These are phyloP conservation scores for Sericinus montela DNA, from an alignment of 2,888 invertebrate genomes.

Conservation along the genomic window DNA sequence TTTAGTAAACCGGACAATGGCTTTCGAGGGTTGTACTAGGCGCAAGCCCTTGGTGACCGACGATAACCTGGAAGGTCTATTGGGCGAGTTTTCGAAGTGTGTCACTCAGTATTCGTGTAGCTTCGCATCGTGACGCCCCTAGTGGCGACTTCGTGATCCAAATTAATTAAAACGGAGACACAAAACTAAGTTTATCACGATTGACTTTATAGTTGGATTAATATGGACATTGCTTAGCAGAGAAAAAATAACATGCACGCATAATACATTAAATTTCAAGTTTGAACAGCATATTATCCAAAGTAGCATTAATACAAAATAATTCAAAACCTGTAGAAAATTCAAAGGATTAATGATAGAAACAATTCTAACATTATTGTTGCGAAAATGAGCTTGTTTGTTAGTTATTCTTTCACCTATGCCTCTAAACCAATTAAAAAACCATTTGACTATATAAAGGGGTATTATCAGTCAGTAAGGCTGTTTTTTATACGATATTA, in stretches of 20 bases:
- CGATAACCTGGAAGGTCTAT: constrained; percentile 59
- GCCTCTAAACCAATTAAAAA: too few species aligned
- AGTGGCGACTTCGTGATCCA: constrained; percentile 78
- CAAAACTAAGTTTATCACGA: constrained; percentile 75
- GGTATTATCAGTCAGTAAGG: too few species aligned
- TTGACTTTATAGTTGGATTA: constrained; percentile 49
- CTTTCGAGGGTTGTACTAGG: constrained; percentile 17
- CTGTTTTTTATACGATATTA: too few species aligned
- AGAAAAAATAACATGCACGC: neutral
- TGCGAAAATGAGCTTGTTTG: too few species aligned
- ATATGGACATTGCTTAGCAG: constrained; percentile 45
- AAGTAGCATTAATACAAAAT: too few species aligned
- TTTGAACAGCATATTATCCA: too few species aligned
- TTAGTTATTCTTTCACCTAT: too few species aligned
- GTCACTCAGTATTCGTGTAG: constrained; percentile 63
- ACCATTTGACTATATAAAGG: too few species aligned
- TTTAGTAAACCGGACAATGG: constrained; percentile 37
- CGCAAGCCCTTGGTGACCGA: constrained; percentile 37
- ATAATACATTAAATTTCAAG: too few species aligned
- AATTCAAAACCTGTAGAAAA: too few species aligned
- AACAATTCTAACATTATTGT: too few species aligned
- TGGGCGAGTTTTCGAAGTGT: constrained; percentile 78
- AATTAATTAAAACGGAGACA: constrained; percentile 78
- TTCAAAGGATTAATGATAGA: too few species aligned
- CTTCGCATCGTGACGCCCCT: constrained; percentile 71